Conservation (phyloP, 2,113 vertebrate genomes). For the Xenopus tropicalis region UCB_Xtro_10.0 CM004452.2:11354001-11354500, state of each 20-base stretch:
- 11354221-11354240: conserved; percentile 16
- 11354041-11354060: background rate
- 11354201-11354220: background rate
- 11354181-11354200: background rate
- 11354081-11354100: background rate
- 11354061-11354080: background rate
- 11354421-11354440: too few relatives aligned
- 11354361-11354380: background rate
- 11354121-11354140: conserved; percentile 27
- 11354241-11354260: conserved; percentile 28
- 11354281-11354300: conserved; percentile 24
- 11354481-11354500: too few relatives aligned
- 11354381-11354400: too few relatives aligned
- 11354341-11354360: background rate
- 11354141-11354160: conserved; percentile 48
- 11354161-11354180: conserved; percentile 11
- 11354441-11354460: too few relatives aligned
- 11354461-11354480: too few relatives aligned
- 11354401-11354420: too few relatives aligned
- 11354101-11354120: background rate
- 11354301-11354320: background rate
- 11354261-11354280: conserved; percentile 35
- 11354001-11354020: too few relatives aligned
- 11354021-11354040: too few relatives aligned
- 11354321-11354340: background rate